A percentile compares a stretch with the other conserved stretches of the same genome.
phyloP scores from a whole-genome alignment of 2,888 invertebrate genomes.

The Drosophila lacicola region DNA sequence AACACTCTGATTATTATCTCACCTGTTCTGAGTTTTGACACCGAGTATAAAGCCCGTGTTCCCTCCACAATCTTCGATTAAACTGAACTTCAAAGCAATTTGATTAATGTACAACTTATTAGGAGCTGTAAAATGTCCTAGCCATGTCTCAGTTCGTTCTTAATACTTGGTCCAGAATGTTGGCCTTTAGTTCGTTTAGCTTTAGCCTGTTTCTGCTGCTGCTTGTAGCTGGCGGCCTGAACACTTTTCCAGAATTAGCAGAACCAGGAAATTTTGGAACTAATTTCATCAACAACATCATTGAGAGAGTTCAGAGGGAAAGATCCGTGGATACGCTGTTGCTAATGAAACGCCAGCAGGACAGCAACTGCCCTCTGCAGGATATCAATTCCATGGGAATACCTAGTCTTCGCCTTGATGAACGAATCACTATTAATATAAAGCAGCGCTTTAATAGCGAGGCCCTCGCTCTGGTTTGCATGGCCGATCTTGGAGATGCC shows the following conservation, averaged over 20 bases:
- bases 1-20: background rate
- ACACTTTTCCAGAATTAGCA: background rate
- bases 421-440: background rate
- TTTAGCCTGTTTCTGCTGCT: background rate
- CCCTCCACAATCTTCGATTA: background rate
- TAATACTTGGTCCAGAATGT: constrained; percentile 26
- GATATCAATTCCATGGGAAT: background rate
- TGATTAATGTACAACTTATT: constrained; percentile 1
- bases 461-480: constrained; percentile 30
- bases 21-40: background rate
- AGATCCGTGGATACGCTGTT: constrained; percentile 19
- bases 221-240: background rate
- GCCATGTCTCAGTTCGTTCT: constrained; percentile 8
- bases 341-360: constrained; percentile 3
- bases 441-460: constrained; percentile 8
- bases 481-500: constrained; percentile 2
- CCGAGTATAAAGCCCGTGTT: too few species aligned
- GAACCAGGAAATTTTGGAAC: background rate
- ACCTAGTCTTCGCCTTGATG: constrained; percentile 10
- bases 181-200: background rate
- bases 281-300: constrained; percentile 6
- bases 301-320: constrained; percentile 1
- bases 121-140: background rate
- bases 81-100: constrained; percentile 4
- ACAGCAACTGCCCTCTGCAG: background rate